Evolutionary conservation across 35 echinoderm and acorn worm genomes (phyloP), one percentile per base, ranked within the genome.

Genomic region (Hemicentrotus pulcherrimus): DNA sequence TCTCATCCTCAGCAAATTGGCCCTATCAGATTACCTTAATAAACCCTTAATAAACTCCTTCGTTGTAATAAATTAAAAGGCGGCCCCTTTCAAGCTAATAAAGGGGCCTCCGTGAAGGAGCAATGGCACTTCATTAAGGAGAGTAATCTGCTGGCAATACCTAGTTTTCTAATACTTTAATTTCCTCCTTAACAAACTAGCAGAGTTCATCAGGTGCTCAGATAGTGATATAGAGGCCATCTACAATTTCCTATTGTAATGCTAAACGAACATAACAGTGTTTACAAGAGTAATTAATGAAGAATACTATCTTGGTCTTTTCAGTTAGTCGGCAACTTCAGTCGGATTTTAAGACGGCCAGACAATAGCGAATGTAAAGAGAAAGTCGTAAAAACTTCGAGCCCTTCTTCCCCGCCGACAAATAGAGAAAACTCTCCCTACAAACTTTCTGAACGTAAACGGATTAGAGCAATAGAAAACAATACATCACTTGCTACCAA

Each of bases 231-330:
- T n/a, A 78, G 24, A 78, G 24, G 65, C 65, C 65, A 78, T 78
- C 19, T 78, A 78, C 65, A 78, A n/a, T n/a, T 78, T 78, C 65
- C 65, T 78, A 78, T 78, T 78, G 65, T 78, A 22, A 78, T 78
- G 65, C 28, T 78, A 78, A 78, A 78, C 65, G 65, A 78, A 78
- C 65, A 78, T 5, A 78, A 78, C 65, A 78, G 19, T 78, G 65
- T 78, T 78, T 78, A 78, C 65, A 78, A 78, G 65, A 78, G 65
- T 78, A 78, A 78, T 78, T 78, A 78, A 78, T 78, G 65, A 78
- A 78, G 65, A n/a, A 78, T 15, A 78, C 22, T 18, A 78, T 78
- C 65, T 78, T 78, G 65, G 24, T 78, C 65, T 78, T 78, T 78
- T n/a, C 65, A 78, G 65, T 28, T 78, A 78, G 65, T 78, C 65